Base-by-base conservation (phyloP, 2,888 invertebrate species). In the Subacronicta megacephala region DNA sequence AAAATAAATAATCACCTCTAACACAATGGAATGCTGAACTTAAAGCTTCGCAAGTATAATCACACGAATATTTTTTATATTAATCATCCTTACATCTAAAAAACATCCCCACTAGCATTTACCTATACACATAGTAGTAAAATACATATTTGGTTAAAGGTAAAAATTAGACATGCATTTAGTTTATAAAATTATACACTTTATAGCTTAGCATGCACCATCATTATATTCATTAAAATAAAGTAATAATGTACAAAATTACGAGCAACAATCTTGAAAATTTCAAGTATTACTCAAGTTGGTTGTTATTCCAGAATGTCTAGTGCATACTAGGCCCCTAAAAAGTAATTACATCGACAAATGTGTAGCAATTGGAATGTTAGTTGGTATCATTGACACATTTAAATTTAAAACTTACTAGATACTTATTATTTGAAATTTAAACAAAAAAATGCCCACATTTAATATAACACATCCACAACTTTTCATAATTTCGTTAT, bases 21-120 rank as follows among this genome's bases (percentile, higher is more conserved):
- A 75, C 67, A 60, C 61, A 75, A 75, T 80, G 82, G 84, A 86
- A 85, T 85, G 78, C 37, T 42, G 65, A 72, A 73, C 69, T 64
- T 62, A 76, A 76, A 76, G 74, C 77, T 59, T 64, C 45, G 58
- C 42, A 50, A 54, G 52, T 52, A 41, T 15, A 55, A 52, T 46
- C 44, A 61, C 40, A 49, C 40, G 46, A 66, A 66, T 46, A 15
- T 56, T 54, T 23, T 51, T 43, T 56, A 54, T 49, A 63, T 40
- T 63, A 72, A 46, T 58, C 43, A 56, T 54, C 7, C 58, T 62
- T 75, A 69, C 0, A 61, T 37, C 61, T 77, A 78, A 45, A 64
- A 62, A 65, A 52, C 49, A 62, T 51, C 57, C 66, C 62, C 46
- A 52, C 29, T 49, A 40, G 43, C 42, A 36, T 49, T 45, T 42